phyloP scores from a whole-genome alignment of 2,888 invertebrate genomes.

The Dryadula phaetusa region DNA sequence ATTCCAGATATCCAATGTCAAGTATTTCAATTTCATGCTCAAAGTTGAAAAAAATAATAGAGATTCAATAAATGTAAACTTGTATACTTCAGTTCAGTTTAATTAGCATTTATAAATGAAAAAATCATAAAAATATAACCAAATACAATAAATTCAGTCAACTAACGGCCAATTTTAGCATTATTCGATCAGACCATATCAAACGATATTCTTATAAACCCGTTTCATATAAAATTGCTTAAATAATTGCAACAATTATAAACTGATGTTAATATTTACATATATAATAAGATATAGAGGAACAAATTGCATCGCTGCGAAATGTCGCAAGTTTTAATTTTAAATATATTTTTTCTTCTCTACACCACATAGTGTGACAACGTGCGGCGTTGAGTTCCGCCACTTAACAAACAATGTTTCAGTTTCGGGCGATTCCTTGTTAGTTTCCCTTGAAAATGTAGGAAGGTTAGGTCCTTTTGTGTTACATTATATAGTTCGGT shows the following conservation, averaged over 20 bases:
- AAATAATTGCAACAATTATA: constrained; percentile 3
- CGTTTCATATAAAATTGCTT: constrained; percentile 14
- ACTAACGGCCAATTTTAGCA: background rate
- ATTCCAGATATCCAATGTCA: no score
- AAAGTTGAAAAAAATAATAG: no score
- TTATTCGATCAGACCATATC: background rate
- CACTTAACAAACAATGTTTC: no score
- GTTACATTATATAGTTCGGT: no score
- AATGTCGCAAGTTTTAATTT: background rate
- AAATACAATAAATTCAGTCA: background rate
- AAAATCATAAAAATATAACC: background rate
- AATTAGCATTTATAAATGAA: background rate
- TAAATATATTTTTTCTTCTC: background rate
- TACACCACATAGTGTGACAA: no score
- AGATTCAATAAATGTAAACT: no score
- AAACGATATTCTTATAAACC: background rate
- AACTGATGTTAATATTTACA: background rate
- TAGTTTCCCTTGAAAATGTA: no score
- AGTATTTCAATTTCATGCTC: no score
- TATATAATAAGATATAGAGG: background rate
- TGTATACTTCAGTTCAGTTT: no score
- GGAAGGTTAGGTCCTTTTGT: no score
- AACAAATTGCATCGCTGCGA: background rate
- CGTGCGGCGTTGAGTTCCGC: no score
- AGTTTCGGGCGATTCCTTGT: no score